Conservation (phyloP, 2,888 invertebrate genomes). For the Melanostoma scalare region DNA sequence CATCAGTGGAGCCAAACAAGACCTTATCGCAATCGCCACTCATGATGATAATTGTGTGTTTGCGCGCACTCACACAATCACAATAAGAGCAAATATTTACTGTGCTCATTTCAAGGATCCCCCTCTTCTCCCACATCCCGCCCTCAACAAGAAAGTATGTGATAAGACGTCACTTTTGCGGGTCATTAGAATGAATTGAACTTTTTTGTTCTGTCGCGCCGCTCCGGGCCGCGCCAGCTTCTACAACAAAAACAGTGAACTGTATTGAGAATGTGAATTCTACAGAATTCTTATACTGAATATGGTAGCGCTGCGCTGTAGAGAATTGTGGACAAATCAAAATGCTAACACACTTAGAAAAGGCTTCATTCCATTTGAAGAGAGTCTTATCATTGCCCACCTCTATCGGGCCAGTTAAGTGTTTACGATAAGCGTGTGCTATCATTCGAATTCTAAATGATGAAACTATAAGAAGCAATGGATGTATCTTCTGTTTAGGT, state of each 20-base stretch:
- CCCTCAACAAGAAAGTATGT: not conserved
- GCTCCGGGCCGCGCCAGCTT: not conserved
- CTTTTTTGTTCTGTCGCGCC: constrained; percentile 32
- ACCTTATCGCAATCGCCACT: constrained; percentile 53
- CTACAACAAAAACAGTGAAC: not conserved
- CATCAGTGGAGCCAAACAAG: constrained; percentile 46
- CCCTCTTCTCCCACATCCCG: not conserved
- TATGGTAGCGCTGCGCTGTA: constrained; percentile 21
- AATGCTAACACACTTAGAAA: constrained; percentile 21
- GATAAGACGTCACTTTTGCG: constrained; percentile 65
- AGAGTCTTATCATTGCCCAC: constrained; percentile 51
- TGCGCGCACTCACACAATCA: constrained; percentile 23
- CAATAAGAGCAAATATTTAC: constrained; percentile 55
- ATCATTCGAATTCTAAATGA: constrained; percentile 63
- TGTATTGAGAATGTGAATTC: not conserved
- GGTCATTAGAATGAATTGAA: constrained; percentile 69
- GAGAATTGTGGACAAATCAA: constrained; percentile 28
- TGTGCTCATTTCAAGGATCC: constrained; percentile 54
- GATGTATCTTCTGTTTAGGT: constrained; percentile 31
- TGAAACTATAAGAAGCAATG: constrained; percentile 39
- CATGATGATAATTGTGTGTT: constrained; percentile 9
- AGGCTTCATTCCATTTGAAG: constrained; percentile 23
- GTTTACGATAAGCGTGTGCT: constrained; percentile 60
- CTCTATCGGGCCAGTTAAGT: constrained; percentile 55
- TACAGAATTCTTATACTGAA: not conserved